phyloP scores from a whole-genome alignment of 37 sponge, comb jelly and placozoan species.

The Ephydatia muelleri region DNA sequence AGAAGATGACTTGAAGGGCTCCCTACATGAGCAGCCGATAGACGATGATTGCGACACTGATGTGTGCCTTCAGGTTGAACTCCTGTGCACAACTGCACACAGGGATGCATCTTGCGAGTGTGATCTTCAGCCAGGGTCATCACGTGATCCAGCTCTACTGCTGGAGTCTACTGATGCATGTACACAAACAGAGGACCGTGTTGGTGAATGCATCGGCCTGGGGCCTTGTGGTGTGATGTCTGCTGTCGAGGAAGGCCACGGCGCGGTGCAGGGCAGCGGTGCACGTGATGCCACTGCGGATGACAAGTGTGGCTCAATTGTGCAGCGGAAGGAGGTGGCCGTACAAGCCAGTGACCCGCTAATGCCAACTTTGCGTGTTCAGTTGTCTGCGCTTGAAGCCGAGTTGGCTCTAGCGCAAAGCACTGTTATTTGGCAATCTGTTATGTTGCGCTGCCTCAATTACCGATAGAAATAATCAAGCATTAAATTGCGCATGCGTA shows the following conservation, averaged over 20 bases:
- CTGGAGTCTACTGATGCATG: neutral
- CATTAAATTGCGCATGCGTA: neutral
- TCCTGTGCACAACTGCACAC: neutral
- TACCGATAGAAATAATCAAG: too few relatives aligned
- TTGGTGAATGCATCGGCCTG: neutral
- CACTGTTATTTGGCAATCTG: constrained; percentile 49
- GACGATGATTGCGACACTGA: neutral
- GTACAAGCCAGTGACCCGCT: neutral
- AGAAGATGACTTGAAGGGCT: too few relatives aligned
- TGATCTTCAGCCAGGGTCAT: neutral
- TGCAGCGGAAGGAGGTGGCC: neutral
- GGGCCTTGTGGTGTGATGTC: neutral
- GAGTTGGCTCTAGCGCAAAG: constrained; percentile 20
- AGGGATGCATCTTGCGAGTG: neutral
- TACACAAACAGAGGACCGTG: neutral
- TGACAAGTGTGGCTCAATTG: too few relatives aligned
- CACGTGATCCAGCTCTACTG: neutral
- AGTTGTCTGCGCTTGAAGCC: constrained; percentile 6
- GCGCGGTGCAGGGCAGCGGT: neutral
- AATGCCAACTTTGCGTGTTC: neutral
- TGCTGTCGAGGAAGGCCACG: neutral
- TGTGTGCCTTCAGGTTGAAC: neutral
- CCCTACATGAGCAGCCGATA: too few relatives aligned
- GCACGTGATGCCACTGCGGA: neutral
- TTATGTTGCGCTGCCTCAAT: constrained; percentile 28